Conservation (phyloP, 2,113 vertebrate species). For the Nibea albiflora region DNA sequence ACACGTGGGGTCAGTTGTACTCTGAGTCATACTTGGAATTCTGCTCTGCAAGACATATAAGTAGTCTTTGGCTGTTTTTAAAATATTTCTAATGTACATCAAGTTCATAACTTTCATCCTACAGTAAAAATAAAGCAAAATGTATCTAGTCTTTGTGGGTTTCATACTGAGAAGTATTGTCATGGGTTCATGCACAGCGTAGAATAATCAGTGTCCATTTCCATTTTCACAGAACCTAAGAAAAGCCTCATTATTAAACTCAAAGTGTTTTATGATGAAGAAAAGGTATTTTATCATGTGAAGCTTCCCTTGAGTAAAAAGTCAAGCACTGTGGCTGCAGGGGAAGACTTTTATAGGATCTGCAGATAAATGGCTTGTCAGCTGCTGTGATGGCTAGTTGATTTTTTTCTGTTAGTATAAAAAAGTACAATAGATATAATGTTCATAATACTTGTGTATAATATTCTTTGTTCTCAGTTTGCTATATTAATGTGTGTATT, state of each 20-base stretch:
- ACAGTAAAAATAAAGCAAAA: no score
- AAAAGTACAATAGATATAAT: background rate
- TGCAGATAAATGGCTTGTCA: slow-evolving; percentile 11
- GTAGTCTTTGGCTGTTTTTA: no score
- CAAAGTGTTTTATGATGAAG: background rate
- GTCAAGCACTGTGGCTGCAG: slow-evolving; percentile 1
- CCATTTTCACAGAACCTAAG: background rate
- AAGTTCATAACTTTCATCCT: no score
- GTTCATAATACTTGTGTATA: background rate
- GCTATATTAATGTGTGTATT: background rate
- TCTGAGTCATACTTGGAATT: no score
- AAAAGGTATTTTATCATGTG: background rate
- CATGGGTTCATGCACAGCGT: background rate
- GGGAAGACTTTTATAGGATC: background rate
- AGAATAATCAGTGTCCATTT: background rate
- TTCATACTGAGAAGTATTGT: background rate
- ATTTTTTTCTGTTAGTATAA: background rate
- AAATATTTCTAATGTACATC: no score
- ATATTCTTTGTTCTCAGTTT: background rate
- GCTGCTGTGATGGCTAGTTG: background rate
- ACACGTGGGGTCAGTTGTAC: no score
- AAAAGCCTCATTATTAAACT: background rate
- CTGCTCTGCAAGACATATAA: no score
- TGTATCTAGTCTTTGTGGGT: no score
- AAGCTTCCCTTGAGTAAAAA: background rate